Conservation (phyloP, 2,113 vertebrate species). For the Gorsachius goisagi region DNA sequence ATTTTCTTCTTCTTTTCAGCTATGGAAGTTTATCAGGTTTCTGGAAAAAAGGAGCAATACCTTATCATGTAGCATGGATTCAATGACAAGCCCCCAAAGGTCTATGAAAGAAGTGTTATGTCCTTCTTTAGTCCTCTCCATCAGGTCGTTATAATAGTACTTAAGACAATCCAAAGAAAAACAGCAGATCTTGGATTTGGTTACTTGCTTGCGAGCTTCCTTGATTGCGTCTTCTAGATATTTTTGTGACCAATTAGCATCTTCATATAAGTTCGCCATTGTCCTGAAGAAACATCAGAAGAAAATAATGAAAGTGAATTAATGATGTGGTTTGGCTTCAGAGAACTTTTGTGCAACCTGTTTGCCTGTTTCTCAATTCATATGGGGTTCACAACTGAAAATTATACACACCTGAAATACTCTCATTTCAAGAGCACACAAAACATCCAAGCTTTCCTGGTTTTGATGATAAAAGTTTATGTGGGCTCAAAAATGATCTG, state of each 20-base stretch:
- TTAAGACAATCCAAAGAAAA: slow-evolving; percentile 69
- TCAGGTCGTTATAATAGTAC: slow-evolving; percentile 70
- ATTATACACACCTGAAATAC: background rate
- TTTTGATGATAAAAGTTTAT: background rate
- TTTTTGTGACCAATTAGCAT: slow-evolving; percentile 82
- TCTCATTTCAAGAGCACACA: background rate
- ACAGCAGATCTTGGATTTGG: slow-evolving; percentile 73
- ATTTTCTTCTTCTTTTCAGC: background rate
- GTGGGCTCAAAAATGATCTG: background rate
- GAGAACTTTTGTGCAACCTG: background rate
- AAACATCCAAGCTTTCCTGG: background rate
- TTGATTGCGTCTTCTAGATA: slow-evolving; percentile 69
- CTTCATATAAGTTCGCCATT: slow-evolving; percentile 77
- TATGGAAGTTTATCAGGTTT: background rate
- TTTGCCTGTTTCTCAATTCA: background rate
- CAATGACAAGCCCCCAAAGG: slow-evolving; percentile 77
- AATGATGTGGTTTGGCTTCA: background rate
- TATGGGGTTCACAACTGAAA: background rate
- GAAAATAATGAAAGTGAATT: background rate
- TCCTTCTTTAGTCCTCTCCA: slow-evolving; percentile 64
- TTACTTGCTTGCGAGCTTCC: slow-evolving; percentile 73
- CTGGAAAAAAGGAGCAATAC: slow-evolving; percentile 44
- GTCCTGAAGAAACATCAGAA: slow-evolving; percentile 70
- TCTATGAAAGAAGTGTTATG: slow-evolving; percentile 75
- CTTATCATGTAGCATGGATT: slow-evolving; percentile 78